phyloP scores from a whole-genome alignment of 30 jellyfish, hydroid and myxozoan genomes.

The Turritopsis rubra region DNA sequence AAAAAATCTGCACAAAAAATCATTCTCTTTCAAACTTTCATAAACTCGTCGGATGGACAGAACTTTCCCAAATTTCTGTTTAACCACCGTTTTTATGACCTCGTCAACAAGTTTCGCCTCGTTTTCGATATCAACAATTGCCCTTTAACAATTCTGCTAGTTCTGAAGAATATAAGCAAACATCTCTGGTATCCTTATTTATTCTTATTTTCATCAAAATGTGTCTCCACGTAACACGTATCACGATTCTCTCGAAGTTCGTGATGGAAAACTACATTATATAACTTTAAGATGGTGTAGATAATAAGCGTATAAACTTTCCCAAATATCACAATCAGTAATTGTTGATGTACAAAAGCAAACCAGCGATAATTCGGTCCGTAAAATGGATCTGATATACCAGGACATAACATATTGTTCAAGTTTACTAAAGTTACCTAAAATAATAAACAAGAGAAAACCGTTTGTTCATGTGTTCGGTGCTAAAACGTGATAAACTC shows the following conservation, averaged over 20 bases:
- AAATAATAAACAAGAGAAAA: not conserved
- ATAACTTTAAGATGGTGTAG: not conserved
- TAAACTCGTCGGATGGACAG: too few relatives aligned
- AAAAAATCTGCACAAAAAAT: too few relatives aligned
- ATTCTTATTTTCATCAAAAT: conserved; percentile 7
- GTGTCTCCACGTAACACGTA: conserved; percentile 3
- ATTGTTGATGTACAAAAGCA: conserved; percentile 89
- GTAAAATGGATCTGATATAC: conserved; percentile 84
- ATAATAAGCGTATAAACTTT: conserved; percentile 45
- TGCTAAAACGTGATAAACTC: too few relatives aligned
- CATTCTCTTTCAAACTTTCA: too few relatives aligned
- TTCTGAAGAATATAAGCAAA: too few relatives aligned
- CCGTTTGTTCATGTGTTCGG: not conserved
- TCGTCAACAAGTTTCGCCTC: too few relatives aligned
- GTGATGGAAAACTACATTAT: not conserved
- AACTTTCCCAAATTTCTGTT: too few relatives aligned
- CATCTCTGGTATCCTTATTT: too few relatives aligned
- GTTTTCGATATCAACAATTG: too few relatives aligned
- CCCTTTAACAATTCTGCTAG: too few relatives aligned
- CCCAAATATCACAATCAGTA: conserved; percentile 69
- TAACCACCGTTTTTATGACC: too few relatives aligned
- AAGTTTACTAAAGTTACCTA: conserved; percentile 83
- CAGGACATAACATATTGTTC: conserved; percentile 95
- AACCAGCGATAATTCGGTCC: conserved; percentile 96
- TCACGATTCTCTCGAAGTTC: not conserved